Conservation (phyloP, 1,140 invertebrate genomes). For the Halictus rubicundus region DNA sequence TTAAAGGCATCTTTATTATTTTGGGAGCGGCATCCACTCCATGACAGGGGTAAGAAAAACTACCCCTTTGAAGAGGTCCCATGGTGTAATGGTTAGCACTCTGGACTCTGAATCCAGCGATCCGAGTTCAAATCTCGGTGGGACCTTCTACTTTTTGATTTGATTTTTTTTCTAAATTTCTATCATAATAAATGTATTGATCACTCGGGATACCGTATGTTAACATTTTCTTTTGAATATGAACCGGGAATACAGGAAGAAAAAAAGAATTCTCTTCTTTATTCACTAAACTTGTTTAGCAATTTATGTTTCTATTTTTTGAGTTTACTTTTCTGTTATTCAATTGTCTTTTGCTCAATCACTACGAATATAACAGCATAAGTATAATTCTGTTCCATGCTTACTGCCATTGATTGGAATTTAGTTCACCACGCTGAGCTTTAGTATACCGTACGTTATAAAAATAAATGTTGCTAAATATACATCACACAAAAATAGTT, state of each 20-base stretch:
- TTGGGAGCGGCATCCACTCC: accelerated
- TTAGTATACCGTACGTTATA: too few relatives aligned
- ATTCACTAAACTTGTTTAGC: too few relatives aligned
- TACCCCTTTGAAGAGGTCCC: constrained; percentile 57
- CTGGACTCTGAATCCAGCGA: constrained; percentile 86
- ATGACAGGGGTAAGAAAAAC: constrained; percentile 25
- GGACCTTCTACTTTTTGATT: constrained; percentile 70
- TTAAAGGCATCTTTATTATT: background rate
- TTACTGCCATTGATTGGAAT: background rate
- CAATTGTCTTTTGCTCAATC: too few relatives aligned
- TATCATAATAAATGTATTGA: too few relatives aligned
- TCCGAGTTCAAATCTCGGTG: constrained; percentile 84
- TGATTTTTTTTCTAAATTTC: background rate
- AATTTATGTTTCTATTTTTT: too few relatives aligned
- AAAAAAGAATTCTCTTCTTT: too few relatives aligned
- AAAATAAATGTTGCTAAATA: background rate
- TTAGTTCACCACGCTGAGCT: too few relatives aligned
- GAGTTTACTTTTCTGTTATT: too few relatives aligned
- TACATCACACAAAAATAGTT: background rate
- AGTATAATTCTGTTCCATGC: too few relatives aligned
- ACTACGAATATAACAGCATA: too few relatives aligned
- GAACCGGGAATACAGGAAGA: too few relatives aligned
- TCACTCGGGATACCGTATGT: too few relatives aligned
- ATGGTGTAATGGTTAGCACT: constrained; percentile 84
- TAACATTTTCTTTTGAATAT: background rate